Base-by-base conservation (phyloP, 2,888 invertebrate species). In the Rhingia rostrata region DNA sequence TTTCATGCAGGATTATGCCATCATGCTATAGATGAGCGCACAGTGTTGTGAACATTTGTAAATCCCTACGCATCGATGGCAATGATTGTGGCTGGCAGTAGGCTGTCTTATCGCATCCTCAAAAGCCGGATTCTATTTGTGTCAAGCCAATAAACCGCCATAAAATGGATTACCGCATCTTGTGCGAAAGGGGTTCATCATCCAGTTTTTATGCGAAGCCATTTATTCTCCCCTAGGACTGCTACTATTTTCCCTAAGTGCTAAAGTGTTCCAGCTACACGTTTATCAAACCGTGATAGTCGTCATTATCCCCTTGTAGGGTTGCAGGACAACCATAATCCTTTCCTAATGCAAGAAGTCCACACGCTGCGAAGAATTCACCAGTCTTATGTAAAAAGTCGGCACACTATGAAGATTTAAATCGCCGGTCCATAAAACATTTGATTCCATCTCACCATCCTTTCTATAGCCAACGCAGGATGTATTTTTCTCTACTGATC, bases 251-350 rank as follows among this genome's bases (percentile, higher is more conserved):
- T 41, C 9, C 45, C 33, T 22, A 49, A 74, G 47, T 56, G 64
- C 32, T 12, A 30, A 7, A 47, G 39, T 33, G 32, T 10, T 6
- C 41, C 4, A 4, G 10, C 39, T 53, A 22, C 22, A 22, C 22
- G 22, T 22, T 22, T 22, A 2, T 22, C 22, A 22, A 22, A 22
- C 22, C 22, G 22, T 22, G 22, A 22, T 45, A 45, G 56, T 73
- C 47, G 82, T 63, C 75, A 67, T 67, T 58, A 77, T 67, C 60
- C 77, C 72, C 54, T 39, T 56, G 67, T 63, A 56, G 43, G 67
- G 63, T 56, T 56, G 41, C 61, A 54, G 53, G 45, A 32, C 54
- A 32, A 47, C 56, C 53, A 43, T 83, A 61, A 77, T 77, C 61
- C 66, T 56, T 7, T 69, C 39, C 69, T 32, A 69, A 63, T 74